Conservation (phyloP, 92 coral and sea anemone species). For the Bergia puertoricense region DNA sequence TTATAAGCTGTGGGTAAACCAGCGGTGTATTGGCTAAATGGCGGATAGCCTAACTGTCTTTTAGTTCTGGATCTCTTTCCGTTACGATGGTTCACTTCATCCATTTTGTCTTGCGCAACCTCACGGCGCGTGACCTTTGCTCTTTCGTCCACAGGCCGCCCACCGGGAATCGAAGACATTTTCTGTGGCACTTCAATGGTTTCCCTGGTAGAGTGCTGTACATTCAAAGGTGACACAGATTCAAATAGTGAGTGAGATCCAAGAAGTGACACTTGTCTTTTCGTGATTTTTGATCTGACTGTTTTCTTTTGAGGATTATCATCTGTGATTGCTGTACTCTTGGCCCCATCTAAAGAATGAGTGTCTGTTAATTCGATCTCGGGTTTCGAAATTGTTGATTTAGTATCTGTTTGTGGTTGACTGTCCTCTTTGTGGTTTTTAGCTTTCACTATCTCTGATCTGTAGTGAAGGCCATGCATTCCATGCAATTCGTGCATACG, state of each 20-base stretch:
- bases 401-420: conserved; percentile 35
- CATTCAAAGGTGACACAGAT: conserved; percentile 71
- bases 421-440: background rate
- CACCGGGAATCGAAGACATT: conserved; percentile 74
- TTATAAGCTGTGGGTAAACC: conserved; percentile 49
- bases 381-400: conserved; percentile 66
- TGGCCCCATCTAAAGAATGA: conserved; percentile 46
- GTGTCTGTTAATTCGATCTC: conserved; percentile 43
- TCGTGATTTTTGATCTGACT: conserved; percentile 53
- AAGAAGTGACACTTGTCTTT: conserved; percentile 63
- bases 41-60: conserved; percentile 20
- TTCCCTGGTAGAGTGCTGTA: conserved; percentile 50
- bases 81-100: background rate
- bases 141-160: conserved; percentile 36
- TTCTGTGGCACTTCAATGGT: conserved; percentile 73
- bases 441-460: conserved; percentile 71
- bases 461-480: conserved; percentile 58
- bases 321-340: conserved; percentile 64
- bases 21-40: conserved; percentile 28
- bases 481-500: conserved; percentile 52
- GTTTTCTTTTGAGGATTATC: conserved; percentile 61
- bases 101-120: background rate
- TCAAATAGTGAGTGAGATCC: conserved; percentile 75
- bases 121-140: conserved; percentile 38
- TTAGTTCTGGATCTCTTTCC: background rate